phyloP scores from a whole-genome alignment of 2,113 vertebrate species.

The Craseonycteris thonglongyai region DNA sequence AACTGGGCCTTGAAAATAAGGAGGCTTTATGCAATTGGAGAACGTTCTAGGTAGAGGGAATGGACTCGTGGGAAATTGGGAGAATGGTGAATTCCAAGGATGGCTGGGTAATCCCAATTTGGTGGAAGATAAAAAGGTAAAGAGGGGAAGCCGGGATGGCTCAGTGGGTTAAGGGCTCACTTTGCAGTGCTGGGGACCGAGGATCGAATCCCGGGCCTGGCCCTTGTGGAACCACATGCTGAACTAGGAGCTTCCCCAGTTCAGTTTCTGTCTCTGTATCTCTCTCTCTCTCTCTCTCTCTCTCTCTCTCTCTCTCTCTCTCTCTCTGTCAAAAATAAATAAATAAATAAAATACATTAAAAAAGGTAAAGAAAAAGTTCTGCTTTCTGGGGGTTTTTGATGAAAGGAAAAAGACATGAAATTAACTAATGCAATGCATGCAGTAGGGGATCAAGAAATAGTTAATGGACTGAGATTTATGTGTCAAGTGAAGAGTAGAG shows the following conservation, averaged over 20 bases:
- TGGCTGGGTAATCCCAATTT: not conserved
- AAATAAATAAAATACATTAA: too few relatives aligned
- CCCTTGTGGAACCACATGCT: too few relatives aligned
- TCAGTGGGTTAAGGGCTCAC: too few relatives aligned
- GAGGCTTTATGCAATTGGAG: not conserved
- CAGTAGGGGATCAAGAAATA: not conserved
- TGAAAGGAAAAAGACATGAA: not conserved
- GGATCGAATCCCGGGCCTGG: too few relatives aligned
- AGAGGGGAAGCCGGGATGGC: too few relatives aligned
- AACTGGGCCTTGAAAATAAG: not conserved
- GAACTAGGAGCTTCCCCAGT: too few relatives aligned
- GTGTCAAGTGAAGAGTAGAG: not conserved
- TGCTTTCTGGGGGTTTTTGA: not conserved
- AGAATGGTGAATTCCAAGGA: not conserved
- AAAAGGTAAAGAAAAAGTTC: constrained; percentile 1
- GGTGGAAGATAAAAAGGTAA: not conserved
- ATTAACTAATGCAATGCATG: not conserved
- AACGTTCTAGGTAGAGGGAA: not conserved
- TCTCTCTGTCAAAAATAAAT: too few relatives aligned
- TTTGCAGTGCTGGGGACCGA: too few relatives aligned
- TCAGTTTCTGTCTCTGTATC: too few relatives aligned
- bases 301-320: too few relatives aligned
- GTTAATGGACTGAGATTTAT: not conserved
- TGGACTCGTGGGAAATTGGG: not conserved
- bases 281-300: too few relatives aligned